A percentile compares a stretch with the other conserved stretches of the same genome.
Evolutionary conservation across 1,140 invertebrate genomes (phyloP).

Genomic region (Bactericera cockerelli): DNA sequence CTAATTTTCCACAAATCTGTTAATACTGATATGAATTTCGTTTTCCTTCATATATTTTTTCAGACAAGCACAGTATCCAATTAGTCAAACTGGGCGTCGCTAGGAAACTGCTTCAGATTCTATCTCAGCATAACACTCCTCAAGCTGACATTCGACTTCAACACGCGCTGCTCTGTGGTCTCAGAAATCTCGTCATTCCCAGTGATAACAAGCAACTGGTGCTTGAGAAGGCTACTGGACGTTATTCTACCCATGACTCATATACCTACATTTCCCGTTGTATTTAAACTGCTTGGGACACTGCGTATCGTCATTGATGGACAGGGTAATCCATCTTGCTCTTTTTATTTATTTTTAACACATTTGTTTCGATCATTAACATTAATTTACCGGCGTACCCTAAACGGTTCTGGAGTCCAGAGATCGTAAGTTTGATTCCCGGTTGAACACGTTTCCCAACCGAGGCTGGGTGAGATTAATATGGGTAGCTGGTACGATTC

Average conservation of each 20-base stretch:
- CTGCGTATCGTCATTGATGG: constrained; percentile 70
- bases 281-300: constrained; percentile 73
- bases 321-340: constrained; percentile 37
- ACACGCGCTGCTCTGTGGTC: constrained; percentile 62
- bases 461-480: no score
- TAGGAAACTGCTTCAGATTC: constrained; percentile 47
- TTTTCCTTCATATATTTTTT: no score
- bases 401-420: no score
- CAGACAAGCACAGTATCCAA: constrained; percentile 60
- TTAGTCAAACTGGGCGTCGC: constrained; percentile 66
- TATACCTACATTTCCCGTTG: constrained; percentile 58
- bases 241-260: constrained; percentile 52
- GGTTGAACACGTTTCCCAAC: no score
- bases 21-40: no score
- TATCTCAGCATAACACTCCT: constrained; percentile 37
- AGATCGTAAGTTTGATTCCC: no score
- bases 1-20: no score
- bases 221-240: constrained; percentile 51
- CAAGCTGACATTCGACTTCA: constrained; percentile 55
- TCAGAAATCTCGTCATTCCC: constrained; percentile 70
- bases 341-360: not conserved
- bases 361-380: not conserved
- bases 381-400: no score
- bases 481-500: no score
- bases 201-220: constrained; percentile 54